phyloP scores from a whole-genome alignment of 2,797 vertebrate species.

The Rhincodon typus region DNA sequence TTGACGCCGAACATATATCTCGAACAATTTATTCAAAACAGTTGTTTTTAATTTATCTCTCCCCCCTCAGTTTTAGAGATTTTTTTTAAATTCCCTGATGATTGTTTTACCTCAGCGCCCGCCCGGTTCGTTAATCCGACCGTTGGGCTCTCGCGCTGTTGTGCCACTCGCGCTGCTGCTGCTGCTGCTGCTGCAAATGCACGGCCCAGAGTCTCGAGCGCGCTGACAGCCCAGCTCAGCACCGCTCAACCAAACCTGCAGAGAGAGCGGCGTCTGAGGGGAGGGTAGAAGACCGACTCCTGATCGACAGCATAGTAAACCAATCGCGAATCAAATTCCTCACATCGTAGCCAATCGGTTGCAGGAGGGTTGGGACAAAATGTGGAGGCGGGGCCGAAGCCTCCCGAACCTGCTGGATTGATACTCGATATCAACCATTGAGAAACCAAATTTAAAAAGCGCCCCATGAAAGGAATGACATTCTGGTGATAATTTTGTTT shows the following conservation, averaged over 20 bases:
- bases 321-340: not conserved
- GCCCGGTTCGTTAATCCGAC: not conserved
- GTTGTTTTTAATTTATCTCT: not conserved
- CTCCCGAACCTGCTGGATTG: not conserved
- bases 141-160: not conserved
- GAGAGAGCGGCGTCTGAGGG: not conserved
- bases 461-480: not conserved
- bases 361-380: too few relatives aligned
- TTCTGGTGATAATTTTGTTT: not conserved
- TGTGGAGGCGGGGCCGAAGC: not conserved
- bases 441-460: not conserved
- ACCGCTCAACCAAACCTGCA: slow-evolving; percentile 2
- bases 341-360: not conserved
- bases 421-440: not conserved
- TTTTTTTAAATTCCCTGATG: not conserved
- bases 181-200: not conserved
- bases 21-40: not conserved
- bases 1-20: not conserved
- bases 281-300: not conserved
- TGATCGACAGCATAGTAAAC: not conserved
- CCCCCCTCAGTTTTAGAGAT: not conserved
- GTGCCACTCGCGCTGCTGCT: not conserved
- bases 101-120: not conserved
- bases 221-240: not conserved
- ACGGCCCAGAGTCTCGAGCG: slow-evolving; percentile 10